These are phyloP conservation scores for Nomia melanderi DNA, from an alignment of 1,140 invertebrate genomes.

Conservation along the genomic window DNA sequence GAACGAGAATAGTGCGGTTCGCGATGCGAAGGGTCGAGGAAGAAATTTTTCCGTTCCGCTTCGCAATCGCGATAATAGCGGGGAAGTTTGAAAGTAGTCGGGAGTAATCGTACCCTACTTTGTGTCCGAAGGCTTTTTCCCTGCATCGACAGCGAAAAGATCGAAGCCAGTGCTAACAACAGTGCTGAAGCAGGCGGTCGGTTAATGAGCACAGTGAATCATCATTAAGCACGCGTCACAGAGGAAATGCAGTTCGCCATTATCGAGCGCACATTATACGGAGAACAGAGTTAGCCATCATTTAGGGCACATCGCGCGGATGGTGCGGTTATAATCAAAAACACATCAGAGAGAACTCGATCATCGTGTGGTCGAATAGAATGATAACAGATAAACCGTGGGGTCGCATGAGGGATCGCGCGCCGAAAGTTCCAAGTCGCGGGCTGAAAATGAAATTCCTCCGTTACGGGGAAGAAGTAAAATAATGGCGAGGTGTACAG, in stretches of 20 bases:
- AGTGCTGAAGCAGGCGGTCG: slow-evolving; percentile 21
- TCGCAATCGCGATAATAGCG: no score
- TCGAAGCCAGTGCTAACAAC: slow-evolving; percentile 7
- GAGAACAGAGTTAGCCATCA: slow-evolving; percentile 2
- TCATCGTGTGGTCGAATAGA: not conserved
- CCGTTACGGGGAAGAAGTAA: no score
- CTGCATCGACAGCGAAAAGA: not conserved
- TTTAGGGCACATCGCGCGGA: not conserved
- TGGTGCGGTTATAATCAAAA: slow-evolving; percentile 9
- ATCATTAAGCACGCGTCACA: not conserved
- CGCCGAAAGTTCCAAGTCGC: not conserved
- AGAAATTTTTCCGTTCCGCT: no score
- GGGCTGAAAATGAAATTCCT: not conserved
- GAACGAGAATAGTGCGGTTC: no score
- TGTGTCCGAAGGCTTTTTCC: not conserved
- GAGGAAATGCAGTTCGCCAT: slow-evolving; percentile 11
- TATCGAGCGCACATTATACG: slow-evolving; percentile 9
- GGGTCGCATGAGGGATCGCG: not conserved
- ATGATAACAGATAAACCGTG: not conserved
- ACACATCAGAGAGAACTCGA: slow-evolving; percentile 5
- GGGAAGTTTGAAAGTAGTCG: not conserved
- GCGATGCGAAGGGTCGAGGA: no score
- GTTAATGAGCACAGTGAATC: slow-evolving; percentile 43
- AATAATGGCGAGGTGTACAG: no score
- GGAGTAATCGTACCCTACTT: not conserved